These are phyloP conservation scores for Rhizoglyphus robini DNA, from an alignment of 1,140 invertebrate genomes.

Conservation along the genomic window DNA sequence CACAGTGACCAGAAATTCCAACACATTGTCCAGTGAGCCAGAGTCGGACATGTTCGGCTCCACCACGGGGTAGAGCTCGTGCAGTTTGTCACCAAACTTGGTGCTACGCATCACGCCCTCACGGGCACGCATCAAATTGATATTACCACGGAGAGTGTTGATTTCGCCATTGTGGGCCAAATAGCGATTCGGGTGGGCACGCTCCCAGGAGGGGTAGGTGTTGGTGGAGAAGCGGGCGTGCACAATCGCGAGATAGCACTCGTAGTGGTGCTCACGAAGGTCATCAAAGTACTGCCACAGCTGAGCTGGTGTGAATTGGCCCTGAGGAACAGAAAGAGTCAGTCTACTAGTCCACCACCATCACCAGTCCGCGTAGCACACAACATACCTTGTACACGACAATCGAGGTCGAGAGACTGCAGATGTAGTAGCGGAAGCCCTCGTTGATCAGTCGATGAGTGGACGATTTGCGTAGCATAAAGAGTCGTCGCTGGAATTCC, in stretches of 20 bases:
- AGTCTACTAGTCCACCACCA: neutral
- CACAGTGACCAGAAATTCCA: slow-evolving; percentile 89
- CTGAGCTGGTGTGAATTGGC: slow-evolving; percentile 87
- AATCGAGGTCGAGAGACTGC: slow-evolving; percentile 73
- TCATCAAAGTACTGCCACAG: slow-evolving; percentile 73
- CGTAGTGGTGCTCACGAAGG: slow-evolving; percentile 59
- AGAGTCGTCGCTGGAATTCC: slow-evolving; percentile 53
- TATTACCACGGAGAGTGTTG: slow-evolving; percentile 92
- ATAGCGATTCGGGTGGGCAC: slow-evolving; percentile 94
- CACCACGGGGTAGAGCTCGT: slow-evolving; percentile 87
- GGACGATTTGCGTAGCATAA: slow-evolving; percentile 77
- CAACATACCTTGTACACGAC: slow-evolving; percentile 79
- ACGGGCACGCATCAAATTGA: slow-evolving; percentile 94
- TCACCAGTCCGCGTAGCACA: neutral
- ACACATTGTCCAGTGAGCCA: slow-evolving; percentile 87
- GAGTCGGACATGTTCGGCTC: slow-evolving; percentile 96
- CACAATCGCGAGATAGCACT: slow-evolving; percentile 86
- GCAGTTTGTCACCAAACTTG: slow-evolving; percentile 61
- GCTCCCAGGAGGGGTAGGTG: slow-evolving; percentile 97
- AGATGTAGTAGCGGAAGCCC: slow-evolving; percentile 84
- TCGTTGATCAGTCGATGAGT: slow-evolving; percentile 67
- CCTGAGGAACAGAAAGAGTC: slow-evolving; percentile 37
- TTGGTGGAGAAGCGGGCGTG: slow-evolving; percentile 97
- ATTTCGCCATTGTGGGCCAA: slow-evolving; percentile 99
- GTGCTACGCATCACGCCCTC: slow-evolving; percentile 92